Evolutionary conservation across 1,140 invertebrate species (phyloP), one percentile per base, ranked within the genome.

Genomic region (Potamilus streckersoni): DNA sequence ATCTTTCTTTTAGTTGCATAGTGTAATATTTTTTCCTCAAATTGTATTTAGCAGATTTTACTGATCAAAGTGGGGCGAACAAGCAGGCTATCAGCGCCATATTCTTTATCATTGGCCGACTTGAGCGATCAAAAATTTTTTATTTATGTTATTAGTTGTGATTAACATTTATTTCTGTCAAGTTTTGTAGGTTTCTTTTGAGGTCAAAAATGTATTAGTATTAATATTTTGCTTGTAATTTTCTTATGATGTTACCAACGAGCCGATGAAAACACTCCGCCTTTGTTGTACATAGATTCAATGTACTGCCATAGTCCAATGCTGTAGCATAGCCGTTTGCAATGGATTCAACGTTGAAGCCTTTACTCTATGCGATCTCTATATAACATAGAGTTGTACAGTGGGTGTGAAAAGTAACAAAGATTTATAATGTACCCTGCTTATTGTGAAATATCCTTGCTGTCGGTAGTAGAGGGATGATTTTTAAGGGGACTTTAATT

Each of bases 401-500:
- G 79, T 78, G 64, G 74, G 56, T 70, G 61, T 68, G 70, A 72
- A 69, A 76, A 76, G 49, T 71, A 68, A 20, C 14, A 68, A 71
- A 71, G 67, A 76, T 57, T 15, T 76, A n/a, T 15, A 49, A 62
- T 20, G 49, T 68, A 77, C 60, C 69, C 61, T 61, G 58, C 55
- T 56, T 55, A 23, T 38, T 57, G 55, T 19, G 17, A 49, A 56
- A 67, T 59, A 67, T 61, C 69, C 16, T 31, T 56, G 31, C 23
- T 77, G 73, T 74, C 74, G 20, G 66, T 69, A 60, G 66, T 61
- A 64, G 58, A 64, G 31, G 58, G 78, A 72, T 84, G 67, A 84
- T 83, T 84, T 84, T 82, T 82, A 82, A 76, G 23, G 69, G 80
- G 70, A 84, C 80, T 87, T 85, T 84, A 79, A 83, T 85, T 84